These are phyloP conservation scores for Albula glossodonta DNA, from an alignment of 2,113 vertebrate species.

Conservation along the genomic window DNA sequence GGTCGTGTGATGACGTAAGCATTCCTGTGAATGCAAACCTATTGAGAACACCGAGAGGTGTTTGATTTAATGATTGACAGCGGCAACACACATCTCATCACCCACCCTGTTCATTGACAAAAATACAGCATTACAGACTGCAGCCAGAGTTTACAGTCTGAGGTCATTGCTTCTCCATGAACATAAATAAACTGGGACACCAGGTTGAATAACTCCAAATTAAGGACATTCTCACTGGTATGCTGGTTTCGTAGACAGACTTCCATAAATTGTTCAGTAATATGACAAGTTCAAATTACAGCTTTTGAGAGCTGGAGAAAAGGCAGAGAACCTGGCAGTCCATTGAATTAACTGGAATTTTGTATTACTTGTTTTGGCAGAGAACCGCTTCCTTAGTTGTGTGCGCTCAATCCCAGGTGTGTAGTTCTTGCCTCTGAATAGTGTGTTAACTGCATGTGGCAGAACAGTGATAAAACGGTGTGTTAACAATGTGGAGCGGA, in stretches of 20 bases:
- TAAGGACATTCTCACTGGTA: constrained; percentile 47
- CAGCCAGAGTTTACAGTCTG: neutral
- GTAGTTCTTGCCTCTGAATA: constrained; percentile 74
- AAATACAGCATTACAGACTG: too few relatives aligned
- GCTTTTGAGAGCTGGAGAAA: constrained; percentile 25
- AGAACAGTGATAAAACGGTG: too few relatives aligned
- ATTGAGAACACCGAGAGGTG: too few relatives aligned
- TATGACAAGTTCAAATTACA: constrained; percentile 57
- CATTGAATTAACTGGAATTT: constrained; percentile 76
- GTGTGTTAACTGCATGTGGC: constrained; percentile 58
- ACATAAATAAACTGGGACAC: constrained; percentile 49
- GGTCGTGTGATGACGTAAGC: too few relatives aligned
- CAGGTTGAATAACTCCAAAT: constrained; percentile 47
- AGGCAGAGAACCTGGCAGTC: constrained; percentile 56
- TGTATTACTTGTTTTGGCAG: constrained; percentile 84
- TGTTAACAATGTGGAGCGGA: neutral
- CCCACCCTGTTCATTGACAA: too few relatives aligned
- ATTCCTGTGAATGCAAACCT: too few relatives aligned
- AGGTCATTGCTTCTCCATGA: neutral
- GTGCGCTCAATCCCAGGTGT: constrained; percentile 78
- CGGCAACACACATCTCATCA: too few relatives aligned
- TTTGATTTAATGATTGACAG: too few relatives aligned
- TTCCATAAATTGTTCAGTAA: constrained; percentile 57
- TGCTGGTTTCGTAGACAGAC: constrained; percentile 38
- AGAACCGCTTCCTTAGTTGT: constrained; percentile 70